Base-by-base conservation (phyloP, 92 coral and sea anemone genomes). In the Palythoa heliodiscus region DNA sequence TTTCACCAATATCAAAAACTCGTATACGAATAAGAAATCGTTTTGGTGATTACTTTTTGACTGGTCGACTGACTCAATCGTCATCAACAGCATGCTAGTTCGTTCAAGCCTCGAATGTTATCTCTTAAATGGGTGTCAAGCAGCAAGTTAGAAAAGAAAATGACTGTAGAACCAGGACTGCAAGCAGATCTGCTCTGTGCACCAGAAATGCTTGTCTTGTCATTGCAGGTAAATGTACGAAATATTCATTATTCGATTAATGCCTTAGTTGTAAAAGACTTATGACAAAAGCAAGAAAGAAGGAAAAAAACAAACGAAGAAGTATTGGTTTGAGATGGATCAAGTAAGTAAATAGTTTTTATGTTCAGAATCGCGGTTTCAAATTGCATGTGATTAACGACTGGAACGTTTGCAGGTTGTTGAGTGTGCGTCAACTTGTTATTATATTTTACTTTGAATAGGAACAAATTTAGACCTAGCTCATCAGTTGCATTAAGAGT, bases 101-200 rank as follows among this genome's bases (percentile, higher is more conserved):
- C 93, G 73, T 92, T 96, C 54, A 89, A 91, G 82, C 98, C 99
- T 17, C 92, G 99, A 38, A 92, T 95, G 52, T 61, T 94, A 90
- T 95, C 98, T 29, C 87, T 96, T 50, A 96, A 96, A 87, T 96
- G 99, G 99, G 81, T 87, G 82, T 84, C 99, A 8, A 87, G 92
- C 43, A 88, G 81, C 82, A 96, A 96, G 69, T 92, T 96, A 16
- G 97, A 92, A 66, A 94, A 90, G 95, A 96, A 95, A 83, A 78
- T 85, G 52, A 82, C 74, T 60, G 83, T 75, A 63, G 58, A 82
- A 67, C 89, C 92, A 11, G 87, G 91, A 29, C 77, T 91, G 61
- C 95, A 89, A 50, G 89, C 88, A 11, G 95, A 94, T 47, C 88
- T 92, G 53, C 91, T 87, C 66, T 88, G 89, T 84, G 98, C 98